These are phyloP conservation scores for Turnix velox DNA, from an alignment of 2,113 vertebrate genomes.

Conservation along the genomic window DNA sequence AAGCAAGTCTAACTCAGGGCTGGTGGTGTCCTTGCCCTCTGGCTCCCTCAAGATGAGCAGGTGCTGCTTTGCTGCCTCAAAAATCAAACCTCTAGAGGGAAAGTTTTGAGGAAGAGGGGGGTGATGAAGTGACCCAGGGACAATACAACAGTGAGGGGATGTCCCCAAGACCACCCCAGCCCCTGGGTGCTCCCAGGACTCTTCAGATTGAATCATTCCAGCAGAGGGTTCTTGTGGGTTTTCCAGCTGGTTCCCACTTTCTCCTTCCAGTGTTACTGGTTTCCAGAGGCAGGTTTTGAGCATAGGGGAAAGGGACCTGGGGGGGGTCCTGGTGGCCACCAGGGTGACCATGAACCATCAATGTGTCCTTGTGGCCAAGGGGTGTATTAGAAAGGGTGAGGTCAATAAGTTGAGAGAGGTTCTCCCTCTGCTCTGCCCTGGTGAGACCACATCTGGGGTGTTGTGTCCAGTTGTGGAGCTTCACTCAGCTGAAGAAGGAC, in stretches of 20 bases:
- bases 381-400: too few species aligned
- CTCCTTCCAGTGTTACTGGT: neutral
- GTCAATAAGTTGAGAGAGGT: too few species aligned
- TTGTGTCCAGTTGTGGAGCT: too few species aligned
- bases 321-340: too few species aligned
- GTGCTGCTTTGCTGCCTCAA: neutral
- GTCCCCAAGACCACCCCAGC: neutral
- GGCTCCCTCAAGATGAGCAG: neutral
- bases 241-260: neutral
- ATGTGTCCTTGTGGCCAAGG: too few species aligned
- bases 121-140: neutral
- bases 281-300: neutral
- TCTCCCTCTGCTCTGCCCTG: too few species aligned
- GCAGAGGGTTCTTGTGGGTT: neutral
- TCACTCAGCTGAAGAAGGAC: too few species aligned
- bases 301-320: neutral
- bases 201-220: neutral
- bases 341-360: too few species aligned
- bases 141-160: neutral
- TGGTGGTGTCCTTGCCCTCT: accelerated
- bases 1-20: neutral
- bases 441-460: too few species aligned
- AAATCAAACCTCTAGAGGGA: neutral
- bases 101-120: neutral
- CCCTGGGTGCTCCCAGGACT: neutral